Conservation (phyloP, 2,888 invertebrate genomes). For the Coleophora deauratella region DNA sequence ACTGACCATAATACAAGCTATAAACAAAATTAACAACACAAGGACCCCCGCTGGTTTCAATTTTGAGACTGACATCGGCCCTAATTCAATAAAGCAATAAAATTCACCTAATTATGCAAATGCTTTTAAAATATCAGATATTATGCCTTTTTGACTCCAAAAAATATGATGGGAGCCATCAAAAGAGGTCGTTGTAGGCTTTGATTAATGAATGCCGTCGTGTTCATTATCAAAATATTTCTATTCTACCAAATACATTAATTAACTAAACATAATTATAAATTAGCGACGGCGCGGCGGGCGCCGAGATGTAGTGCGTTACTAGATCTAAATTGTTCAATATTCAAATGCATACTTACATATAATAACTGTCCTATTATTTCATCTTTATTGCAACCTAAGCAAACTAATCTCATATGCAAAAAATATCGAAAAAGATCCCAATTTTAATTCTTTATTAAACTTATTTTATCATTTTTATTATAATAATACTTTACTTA, state of each 20-base stretch:
- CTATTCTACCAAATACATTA: slow-evolving; percentile 46
- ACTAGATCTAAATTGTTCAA: too few relatives aligned
- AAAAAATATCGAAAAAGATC: too few relatives aligned
- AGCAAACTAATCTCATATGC: too few relatives aligned
- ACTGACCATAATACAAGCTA: slow-evolving; percentile 68
- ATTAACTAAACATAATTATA: slow-evolving; percentile 43
- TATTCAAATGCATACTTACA: too few relatives aligned
- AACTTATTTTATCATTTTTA: too few relatives aligned
- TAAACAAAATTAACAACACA: slow-evolving; percentile 75
- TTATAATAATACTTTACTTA: too few relatives aligned
- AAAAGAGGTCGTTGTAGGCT: slow-evolving; percentile 41
- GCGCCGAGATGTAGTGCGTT: slow-evolving; percentile 17
- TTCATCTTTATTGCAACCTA: too few relatives aligned
- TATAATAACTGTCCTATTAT: too few relatives aligned
- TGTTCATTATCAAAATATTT: slow-evolving; percentile 40
- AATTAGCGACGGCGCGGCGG: slow-evolving; percentile 16
- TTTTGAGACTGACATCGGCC: slow-evolving; percentile 71
- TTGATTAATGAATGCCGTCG: slow-evolving; percentile 52
- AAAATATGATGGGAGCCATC: slow-evolving; percentile 60
- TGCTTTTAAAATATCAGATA: slow-evolving; percentile 62
- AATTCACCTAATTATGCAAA: slow-evolving; percentile 75
- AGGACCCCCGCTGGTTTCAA: slow-evolving; percentile 68
- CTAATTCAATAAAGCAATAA: slow-evolving; percentile 75
- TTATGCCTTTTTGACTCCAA: slow-evolving; percentile 54
- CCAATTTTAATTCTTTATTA: too few relatives aligned